A percentile compares a stretch with the other conserved stretches of the same genome.
Conservation (phyloP, 2,888 invertebrate genomes). For the Caenorhabditis uteleia region DNA sequence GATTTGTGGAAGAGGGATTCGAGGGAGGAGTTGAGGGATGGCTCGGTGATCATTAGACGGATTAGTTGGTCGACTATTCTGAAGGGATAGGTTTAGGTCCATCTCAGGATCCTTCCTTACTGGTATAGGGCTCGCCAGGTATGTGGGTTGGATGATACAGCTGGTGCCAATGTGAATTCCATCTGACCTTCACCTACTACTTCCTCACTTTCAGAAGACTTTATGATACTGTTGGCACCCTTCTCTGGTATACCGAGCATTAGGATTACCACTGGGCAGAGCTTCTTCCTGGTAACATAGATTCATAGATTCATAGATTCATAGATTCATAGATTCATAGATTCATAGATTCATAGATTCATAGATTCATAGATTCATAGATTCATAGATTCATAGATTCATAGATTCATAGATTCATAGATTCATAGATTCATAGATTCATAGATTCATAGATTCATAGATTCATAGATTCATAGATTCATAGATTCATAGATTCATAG, state of each 20-base stretch:
- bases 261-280: constrained; percentile 53
- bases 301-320: too few species aligned
- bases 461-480: too few species aligned
- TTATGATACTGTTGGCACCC: constrained; percentile 12
- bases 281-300: constrained; percentile 43
- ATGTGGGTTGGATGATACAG: constrained; percentile 55
- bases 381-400: too few species aligned
- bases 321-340: too few species aligned
- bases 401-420: too few species aligned
- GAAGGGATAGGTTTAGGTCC: constrained; percentile 7
- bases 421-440: too few species aligned
- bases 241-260: constrained; percentile 50
- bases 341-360: too few species aligned
- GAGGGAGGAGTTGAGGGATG: constrained; percentile 39
- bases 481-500: too few species aligned
- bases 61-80: constrained; percentile 64
- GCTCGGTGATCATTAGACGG: constrained; percentile 53
- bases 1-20: constrained; percentile 58
- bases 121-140: constrained; percentile 60
- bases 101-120: constrained; percentile 13
- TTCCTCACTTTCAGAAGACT: constrained; percentile 5
- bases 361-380: too few species aligned
- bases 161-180: constrained; percentile 50
- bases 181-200: constrained; percentile 57
- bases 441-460: too few species aligned